A percentile compares a stretch with the other conserved stretches of the same genome.
Evolutionary conservation across 2,888 invertebrate species (phyloP).

Genomic region (Scaptomyza reducta): DNA sequence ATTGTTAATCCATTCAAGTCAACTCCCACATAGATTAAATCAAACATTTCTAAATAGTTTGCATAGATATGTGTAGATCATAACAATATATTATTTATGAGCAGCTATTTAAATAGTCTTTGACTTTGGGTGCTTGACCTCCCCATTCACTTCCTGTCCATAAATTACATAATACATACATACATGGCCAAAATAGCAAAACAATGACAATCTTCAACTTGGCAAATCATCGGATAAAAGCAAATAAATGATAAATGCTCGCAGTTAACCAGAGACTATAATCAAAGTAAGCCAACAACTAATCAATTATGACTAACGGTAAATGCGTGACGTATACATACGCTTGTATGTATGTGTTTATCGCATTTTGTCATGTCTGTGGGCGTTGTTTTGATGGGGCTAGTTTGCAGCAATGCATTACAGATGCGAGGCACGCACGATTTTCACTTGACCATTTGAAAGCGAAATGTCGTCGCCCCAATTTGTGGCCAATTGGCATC

Average conservation of each 20-base stretch:
- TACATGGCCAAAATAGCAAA: conserved; percentile 29
- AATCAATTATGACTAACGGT: conserved; percentile 48
- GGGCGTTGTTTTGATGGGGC: not conserved
- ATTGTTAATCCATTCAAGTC: conserved; percentile 17
- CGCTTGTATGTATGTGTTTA: not conserved
- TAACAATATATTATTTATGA: conserved; percentile 7
- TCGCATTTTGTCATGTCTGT: conserved; percentile 50
- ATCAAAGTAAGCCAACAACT: conserved; percentile 51
- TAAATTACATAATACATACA: conserved; percentile 39
- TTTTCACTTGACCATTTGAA: conserved; percentile 77
- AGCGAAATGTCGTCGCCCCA: conserved; percentile 43
- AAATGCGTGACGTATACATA: conserved; percentile 43
- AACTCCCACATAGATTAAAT: conserved; percentile 51
- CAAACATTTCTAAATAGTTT: conserved; percentile 9
- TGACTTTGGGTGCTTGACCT: conserved; percentile 45
- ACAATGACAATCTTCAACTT: conserved; percentile 68
- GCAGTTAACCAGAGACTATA: conserved; percentile 42
- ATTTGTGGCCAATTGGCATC: conserved; percentile 48
- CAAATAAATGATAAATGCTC: conserved; percentile 30
- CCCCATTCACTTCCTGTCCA: conserved; percentile 49
- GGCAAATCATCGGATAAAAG: conserved; percentile 33
- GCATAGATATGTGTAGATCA: not conserved
- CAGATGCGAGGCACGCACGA: conserved; percentile 62
- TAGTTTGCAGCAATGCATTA: conserved; percentile 43
- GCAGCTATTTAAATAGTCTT: not conserved